A percentile compares a stretch with the other conserved stretches of the same genome.
Conservation (phyloP, 2,113 vertebrate genomes). For the Oenanthe melanoleuca region DNA sequence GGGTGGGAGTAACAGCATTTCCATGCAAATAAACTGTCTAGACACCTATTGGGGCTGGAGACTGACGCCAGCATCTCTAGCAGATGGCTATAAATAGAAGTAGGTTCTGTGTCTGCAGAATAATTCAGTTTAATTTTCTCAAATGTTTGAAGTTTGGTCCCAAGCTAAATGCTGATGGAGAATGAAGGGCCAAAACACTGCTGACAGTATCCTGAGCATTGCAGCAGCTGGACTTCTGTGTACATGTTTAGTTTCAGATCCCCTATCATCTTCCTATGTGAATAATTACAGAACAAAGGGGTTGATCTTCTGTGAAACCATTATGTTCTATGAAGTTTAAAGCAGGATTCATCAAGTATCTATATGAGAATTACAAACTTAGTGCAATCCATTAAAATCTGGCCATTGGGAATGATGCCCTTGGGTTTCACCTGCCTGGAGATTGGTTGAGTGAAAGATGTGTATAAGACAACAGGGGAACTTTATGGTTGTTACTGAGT, state of each 20-base stretch:
- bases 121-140: slow-evolving; percentile 11
- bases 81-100: neutral
- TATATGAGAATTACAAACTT: neutral
- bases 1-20: neutral
- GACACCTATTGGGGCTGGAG: neutral
- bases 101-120: neutral
- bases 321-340: neutral
- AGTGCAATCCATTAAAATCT: neutral
- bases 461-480: neutral
- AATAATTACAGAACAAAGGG: neutral
- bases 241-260: neutral
- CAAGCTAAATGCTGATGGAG: neutral
- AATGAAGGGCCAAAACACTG: neutral
- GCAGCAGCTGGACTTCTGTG: neutral
- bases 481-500: neutral
- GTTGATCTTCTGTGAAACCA: neutral
- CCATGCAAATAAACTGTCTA: neutral
- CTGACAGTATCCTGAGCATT: neutral
- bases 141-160: neutral
- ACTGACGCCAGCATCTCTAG: neutral
- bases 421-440: neutral
- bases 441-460: neutral
- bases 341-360: neutral
- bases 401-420: neutral
- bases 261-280: neutral